Percentiles rank a stretch among this genome's conserved stretches.
Conservation (phyloP, 2,113 vertebrate genomes). For the Pterocles burchelli region DNA sequence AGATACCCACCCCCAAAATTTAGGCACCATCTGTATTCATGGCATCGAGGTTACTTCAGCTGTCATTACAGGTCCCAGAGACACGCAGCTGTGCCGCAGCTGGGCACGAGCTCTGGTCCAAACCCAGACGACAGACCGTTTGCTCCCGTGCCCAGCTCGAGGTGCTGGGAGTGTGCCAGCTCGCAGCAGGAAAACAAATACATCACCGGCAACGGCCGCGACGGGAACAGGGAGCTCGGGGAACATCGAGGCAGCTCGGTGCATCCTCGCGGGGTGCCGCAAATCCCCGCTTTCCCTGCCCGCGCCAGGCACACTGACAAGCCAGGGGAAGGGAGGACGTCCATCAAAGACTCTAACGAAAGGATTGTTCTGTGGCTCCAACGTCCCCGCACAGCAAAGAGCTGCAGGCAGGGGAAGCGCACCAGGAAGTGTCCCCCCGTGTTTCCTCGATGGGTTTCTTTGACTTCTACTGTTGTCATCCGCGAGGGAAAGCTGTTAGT, state of each 20-base stretch:
- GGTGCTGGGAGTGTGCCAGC: background rate
- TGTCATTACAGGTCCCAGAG: background rate
- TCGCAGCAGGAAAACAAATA: background rate
- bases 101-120: background rate
- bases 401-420: background rate
- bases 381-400: background rate
- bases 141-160: background rate
- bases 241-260: background rate
- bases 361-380: background rate
- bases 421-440: accelerated
- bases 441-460: background rate
- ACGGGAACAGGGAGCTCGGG: background rate
- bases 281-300: too few species aligned
- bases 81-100: background rate
- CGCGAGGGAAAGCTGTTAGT: background rate
- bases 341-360: background rate
- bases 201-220: background rate
- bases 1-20: accelerated
- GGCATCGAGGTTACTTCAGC: background rate
- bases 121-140: background rate
- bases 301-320: background rate
- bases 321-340: background rate
- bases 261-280: background rate
- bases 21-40: background rate
- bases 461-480: background rate